Evolutionary conservation across 2,888 invertebrate species (phyloP).

Genomic region (Callinectes sapidus): DNA sequence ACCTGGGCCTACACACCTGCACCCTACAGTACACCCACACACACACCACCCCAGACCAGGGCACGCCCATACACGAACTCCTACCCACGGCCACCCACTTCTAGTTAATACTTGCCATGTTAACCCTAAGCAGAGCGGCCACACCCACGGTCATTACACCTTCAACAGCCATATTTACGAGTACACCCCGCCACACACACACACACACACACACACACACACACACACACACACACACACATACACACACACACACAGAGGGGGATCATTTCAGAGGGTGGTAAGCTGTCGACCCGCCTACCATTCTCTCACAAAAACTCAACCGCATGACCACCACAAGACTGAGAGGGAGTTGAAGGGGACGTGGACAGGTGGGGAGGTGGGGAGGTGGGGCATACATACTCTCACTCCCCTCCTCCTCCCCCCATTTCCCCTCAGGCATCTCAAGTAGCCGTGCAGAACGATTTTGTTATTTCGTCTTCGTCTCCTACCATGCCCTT

Average conservation of each 20-base stretch:
- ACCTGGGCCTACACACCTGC: neutral
- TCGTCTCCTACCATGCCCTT: neutral
- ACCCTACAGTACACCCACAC: neutral
- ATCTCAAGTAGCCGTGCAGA: neutral
- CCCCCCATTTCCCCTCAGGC: neutral
- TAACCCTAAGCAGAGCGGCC: neutral
- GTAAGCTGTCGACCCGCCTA: neutral
- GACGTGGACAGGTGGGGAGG: neutral
- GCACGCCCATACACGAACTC: neutral
- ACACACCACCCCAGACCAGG: neutral
- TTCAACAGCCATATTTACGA: slow-evolving; percentile 15
- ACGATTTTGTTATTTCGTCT: neutral
- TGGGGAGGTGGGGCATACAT: neutral
- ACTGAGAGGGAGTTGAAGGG: neutral
- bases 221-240: slow-evolving; percentile 25
- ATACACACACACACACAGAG: slow-evolving; percentile 14
- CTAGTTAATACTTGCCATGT: neutral
- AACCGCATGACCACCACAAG: neutral
- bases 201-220: slow-evolving; percentile 25
- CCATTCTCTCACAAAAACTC: neutral
- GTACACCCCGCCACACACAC: neutral
- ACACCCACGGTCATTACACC: slow-evolving; percentile 14
- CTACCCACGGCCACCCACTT: slow-evolving; percentile 13
- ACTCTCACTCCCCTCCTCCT: neutral
- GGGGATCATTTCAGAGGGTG: neutral